A percentile compares a stretch with the other conserved stretches of the same genome.
Conservation (phyloP, 2,888 invertebrate species). For the Gerris lacustris region DNA sequence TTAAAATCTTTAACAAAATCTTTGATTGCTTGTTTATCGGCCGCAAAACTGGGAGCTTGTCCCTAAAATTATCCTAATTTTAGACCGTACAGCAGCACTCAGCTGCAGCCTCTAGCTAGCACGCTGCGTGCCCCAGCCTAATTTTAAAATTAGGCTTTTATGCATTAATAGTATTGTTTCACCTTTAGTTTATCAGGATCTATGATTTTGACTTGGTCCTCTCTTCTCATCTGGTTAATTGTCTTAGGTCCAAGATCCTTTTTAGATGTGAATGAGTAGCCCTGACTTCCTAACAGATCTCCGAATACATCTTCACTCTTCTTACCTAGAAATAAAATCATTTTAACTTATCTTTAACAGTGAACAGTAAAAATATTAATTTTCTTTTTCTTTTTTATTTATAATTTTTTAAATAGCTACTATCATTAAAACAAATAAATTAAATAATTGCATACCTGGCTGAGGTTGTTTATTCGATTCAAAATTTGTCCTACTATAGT, state of each 20-base stretch:
- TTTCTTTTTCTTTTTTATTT: no score
- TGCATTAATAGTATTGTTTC: not conserved
- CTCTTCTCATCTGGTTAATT: conserved; percentile 86
- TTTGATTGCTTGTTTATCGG: no score
- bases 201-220: conserved; percentile 71
- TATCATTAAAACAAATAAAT: not conserved
- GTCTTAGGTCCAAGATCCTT: conserved; percentile 65
- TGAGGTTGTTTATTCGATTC: conserved; percentile 40
- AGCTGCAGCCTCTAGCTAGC: no score
- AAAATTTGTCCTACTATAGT: conserved; percentile 59
- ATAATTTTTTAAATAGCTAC: no score
- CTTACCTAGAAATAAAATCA: conserved; percentile 18
- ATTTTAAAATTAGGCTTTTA: no score
- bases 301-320: conserved; percentile 61
- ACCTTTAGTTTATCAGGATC: conserved; percentile 77
- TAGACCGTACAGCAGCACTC: no score
- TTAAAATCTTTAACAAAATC: no score
- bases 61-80: no score
- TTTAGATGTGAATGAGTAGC: conserved; percentile 67
- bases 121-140: no score
- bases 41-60: no score
- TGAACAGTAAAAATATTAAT: no score
- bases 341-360: not conserved
- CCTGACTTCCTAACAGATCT: conserved; percentile 79
- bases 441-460: conserved; percentile 24